Base-by-base conservation (phyloP, 2,113 vertebrate genomes). In the Eudyptes chrysolophus region DNA sequence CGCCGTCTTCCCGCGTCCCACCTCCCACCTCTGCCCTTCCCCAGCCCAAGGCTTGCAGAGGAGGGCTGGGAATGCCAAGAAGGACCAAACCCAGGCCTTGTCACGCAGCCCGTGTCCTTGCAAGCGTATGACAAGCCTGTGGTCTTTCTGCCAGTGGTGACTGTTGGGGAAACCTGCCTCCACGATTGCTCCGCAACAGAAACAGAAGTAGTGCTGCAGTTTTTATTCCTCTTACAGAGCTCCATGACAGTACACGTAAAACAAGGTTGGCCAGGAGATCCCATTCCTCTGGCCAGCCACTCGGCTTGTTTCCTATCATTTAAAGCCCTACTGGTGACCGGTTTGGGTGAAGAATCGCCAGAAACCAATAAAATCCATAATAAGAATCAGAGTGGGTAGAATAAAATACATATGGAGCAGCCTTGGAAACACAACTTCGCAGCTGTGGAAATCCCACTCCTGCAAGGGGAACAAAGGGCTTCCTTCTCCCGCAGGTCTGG, bases 91-190 rank as follows among this genome's bases (percentile, higher is more conserved):
- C 40, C 49, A 84, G n/a, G 57, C 42, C 46, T 46, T 14, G 14
- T 27, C 80, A 49, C 3, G 2, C 55, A 44, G 46, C 70, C 69
- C 4, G 0, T 24, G 38, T 38, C 70, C 29, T 30, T 61, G 54
- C 54, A n/a, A 48, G 57, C 4, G 2, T 32, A 32, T 0, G 1
- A 64, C 17, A 57, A 48, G 49, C 36, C 36, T 1, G 2, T 26
- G 27, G 62, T 27, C 46, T 34, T 60, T 68, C 52, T 46, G 34
- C 46, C 54, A 19, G 52, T 1, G 2, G 18, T 10, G 34, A 21
- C 0, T 26, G 62, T 21, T 30, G 80, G 38, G 29, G 48, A 84
- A 54, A 29, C 16, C 13, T 46, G 19, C 19, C 27, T 75, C 36
- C 52, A 20, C 1, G 2, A 36, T 21, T 54, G 10, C 61, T 30